Evolutionary conservation across 2,888 invertebrate species (phyloP).

Genomic region (Diarsia dahlii): DNA sequence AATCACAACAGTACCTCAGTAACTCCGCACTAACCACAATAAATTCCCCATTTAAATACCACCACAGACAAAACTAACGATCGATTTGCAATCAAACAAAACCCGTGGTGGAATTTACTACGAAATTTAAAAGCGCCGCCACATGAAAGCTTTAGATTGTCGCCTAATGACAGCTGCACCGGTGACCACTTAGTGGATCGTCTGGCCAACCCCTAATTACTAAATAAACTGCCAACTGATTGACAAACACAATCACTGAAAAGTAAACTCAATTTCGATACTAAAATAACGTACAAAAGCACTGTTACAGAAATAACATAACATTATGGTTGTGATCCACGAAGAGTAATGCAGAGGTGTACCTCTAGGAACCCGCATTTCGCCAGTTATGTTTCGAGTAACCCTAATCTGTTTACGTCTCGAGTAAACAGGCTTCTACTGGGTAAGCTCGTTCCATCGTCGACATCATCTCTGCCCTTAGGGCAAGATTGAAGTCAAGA

Average conservation of each 20-base stretch:
- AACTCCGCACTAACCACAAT: neutral
- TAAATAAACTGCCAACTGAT: slow-evolving; percentile 49
- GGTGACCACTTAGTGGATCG: slow-evolving; percentile 49
- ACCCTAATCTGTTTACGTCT: too few relatives aligned
- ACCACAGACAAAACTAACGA: neutral
- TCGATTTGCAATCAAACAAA: slow-evolving; percentile 36
- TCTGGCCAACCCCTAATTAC: slow-evolving; percentile 45
- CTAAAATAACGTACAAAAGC: slow-evolving; percentile 2
- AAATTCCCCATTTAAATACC: neutral
- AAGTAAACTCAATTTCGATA: slow-evolving; percentile 32
- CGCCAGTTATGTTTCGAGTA: neutral
- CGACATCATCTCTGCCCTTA: too few relatives aligned
- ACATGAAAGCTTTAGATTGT: slow-evolving; percentile 30
- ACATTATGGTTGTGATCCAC: neutral
- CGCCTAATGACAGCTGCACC: slow-evolving; percentile 49
- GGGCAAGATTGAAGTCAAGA: too few relatives aligned
- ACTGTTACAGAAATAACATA: neutral
- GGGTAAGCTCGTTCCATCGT: too few relatives aligned
- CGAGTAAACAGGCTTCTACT: too few relatives aligned
- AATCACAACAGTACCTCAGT: neutral
- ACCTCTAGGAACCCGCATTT: neutral
- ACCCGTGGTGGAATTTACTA: slow-evolving; percentile 15
- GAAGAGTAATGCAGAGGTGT: neutral
- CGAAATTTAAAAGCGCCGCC: slow-evolving; percentile 48
- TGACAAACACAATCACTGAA: slow-evolving; percentile 35